phyloP scores from a whole-genome alignment of 2,888 invertebrate species.

The Hydriomena furcata region DNA sequence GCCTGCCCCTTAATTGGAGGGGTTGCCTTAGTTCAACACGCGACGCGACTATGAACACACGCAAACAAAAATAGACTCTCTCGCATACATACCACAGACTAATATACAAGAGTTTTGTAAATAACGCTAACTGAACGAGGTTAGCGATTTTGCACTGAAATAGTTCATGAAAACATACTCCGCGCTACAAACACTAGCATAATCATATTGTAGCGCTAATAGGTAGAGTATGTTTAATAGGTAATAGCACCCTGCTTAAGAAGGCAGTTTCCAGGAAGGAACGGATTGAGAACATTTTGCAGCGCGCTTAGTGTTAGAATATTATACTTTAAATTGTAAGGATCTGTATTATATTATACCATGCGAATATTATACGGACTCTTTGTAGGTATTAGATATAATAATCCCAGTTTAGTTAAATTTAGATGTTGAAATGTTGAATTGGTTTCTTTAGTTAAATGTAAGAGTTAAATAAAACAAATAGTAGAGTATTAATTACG shows the following conservation, averaged over 20 bases:
- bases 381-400: neutral
- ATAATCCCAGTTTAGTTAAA: no score
- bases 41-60: slow-evolving; percentile 61
- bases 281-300: slow-evolving; percentile 7
- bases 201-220: slow-evolving; percentile 35
- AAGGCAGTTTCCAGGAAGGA: slow-evolving; percentile 4
- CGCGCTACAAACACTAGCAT: slow-evolving; percentile 39
- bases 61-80: slow-evolving; percentile 65
- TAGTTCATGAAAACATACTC: slow-evolving; percentile 64
- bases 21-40: slow-evolving; percentile 65
- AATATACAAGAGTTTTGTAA: slow-evolving; percentile 52
- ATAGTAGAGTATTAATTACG: no score
- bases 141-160: slow-evolving; percentile 65
- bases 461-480: no score
- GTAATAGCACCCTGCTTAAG: slow-evolving; percentile 21
- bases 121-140: slow-evolving; percentile 57
- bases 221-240: slow-evolving; percentile 21
- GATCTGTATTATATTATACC: neutral
- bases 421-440: no score
- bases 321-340: neutral
- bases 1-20: slow-evolving; percentile 76
- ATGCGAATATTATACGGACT: no score
- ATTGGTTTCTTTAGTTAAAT: no score
- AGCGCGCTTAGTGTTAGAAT: neutral
- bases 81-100: slow-evolving; percentile 44